phyloP scores from a whole-genome alignment of 2,113 vertebrate genomes.

The Rhea pennata region DNA sequence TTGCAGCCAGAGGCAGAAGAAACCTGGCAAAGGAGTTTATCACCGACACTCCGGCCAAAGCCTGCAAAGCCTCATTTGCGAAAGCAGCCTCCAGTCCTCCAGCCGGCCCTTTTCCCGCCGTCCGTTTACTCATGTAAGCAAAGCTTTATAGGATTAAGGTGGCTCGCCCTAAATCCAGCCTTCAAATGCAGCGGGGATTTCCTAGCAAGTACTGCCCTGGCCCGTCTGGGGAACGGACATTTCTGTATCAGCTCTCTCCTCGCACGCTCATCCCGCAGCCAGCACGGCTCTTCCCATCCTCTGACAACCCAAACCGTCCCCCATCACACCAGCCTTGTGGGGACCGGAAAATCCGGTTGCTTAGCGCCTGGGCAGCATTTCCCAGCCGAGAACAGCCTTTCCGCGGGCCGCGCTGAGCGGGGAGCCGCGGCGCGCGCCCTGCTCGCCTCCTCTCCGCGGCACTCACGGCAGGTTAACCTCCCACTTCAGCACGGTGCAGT shows the following conservation, averaged over 20 bases:
- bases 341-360: background rate
- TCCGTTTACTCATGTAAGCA: background rate
- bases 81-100: background rate
- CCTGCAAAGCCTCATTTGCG: background rate
- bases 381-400: background rate
- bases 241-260: background rate
- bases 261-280: background rate
- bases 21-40: background rate
- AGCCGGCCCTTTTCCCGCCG: background rate
- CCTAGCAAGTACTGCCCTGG: background rate
- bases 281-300: background rate
- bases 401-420: background rate
- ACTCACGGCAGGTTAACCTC: conserved; percentile 83
- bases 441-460: background rate
- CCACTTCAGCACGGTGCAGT: conserved; percentile 85
- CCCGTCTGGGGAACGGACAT: background rate
- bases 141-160: conserved; percentile 36
- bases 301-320: background rate
- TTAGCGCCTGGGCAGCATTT: background rate
- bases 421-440: background rate
- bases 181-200: conserved; percentile 23
- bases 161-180: conserved; percentile 46
- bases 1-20: accelerated
- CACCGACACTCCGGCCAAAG: accelerated
- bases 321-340: background rate